Percentiles rank a stretch among this genome's conserved stretches.
Conservation (phyloP, 2,888 invertebrate species). For the Drosophila limbata region DNA sequence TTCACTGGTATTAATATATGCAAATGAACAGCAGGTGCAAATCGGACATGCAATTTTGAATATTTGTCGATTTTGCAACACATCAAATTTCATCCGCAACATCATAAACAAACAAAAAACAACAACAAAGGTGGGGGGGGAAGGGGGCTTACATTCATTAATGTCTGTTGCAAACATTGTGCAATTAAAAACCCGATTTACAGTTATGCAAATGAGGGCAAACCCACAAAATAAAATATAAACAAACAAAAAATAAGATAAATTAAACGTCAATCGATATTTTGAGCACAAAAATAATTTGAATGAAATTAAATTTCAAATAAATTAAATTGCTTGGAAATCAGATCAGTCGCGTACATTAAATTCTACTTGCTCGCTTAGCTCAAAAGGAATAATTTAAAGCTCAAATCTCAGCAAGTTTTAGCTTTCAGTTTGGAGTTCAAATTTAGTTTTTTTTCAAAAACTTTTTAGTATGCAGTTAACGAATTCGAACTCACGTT, state of each 20-base stretch:
- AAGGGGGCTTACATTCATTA: slow-evolving; percentile 42
- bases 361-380: background rate
- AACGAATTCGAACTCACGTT: slow-evolving; percentile 16
- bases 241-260: too few species aligned
- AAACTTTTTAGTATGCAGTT: slow-evolving; percentile 12
- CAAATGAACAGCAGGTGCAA: slow-evolving; percentile 43
- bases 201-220: too few species aligned
- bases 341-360: too few species aligned
- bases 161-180: background rate
- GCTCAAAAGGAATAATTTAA: background rate
- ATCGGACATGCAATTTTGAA: background rate
- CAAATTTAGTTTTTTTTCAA: slow-evolving; percentile 7
- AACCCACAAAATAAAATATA: too few species aligned
- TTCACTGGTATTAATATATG: slow-evolving; percentile 36
- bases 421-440: background rate
- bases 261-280: too few species aligned
- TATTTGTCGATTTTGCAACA: slow-evolving; percentile 14
- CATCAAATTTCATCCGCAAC: slow-evolving; percentile 16
- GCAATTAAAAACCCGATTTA: too few species aligned
- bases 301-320: too few species aligned
- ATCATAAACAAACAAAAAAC: slow-evolving; percentile 8
- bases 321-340: too few species aligned
- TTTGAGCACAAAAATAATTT: too few species aligned
- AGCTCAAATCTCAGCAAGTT: background rate
- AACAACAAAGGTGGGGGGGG: background rate